Evolutionary conservation across 2,888 invertebrate species (phyloP), one percentile per base, ranked within the genome.

Genomic region (Nomada goodeniana): DNA sequence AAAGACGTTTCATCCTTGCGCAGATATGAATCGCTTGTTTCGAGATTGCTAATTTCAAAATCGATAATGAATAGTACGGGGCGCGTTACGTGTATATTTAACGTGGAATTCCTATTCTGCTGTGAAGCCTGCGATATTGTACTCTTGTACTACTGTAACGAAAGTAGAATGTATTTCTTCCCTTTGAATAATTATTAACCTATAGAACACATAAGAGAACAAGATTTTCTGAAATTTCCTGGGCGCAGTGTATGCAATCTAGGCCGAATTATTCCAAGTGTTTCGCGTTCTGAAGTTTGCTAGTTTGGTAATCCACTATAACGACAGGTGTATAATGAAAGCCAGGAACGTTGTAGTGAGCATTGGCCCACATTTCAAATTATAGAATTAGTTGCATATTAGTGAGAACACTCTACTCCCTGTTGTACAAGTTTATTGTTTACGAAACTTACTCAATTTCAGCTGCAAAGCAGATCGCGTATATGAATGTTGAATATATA

Each of bases 401-500:
- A 36, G 9, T 36, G 36, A 7, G 36, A 7, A 36, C 36, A 36
- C 36, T 36, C 36, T 36, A 36, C 7, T 36, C 5, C 7, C 7
- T 36, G 7, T 36, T 36, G 36, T 36, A 36, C 36, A 36, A 36
- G 36, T 36, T 7, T 36, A 7, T 7, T 36, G 36, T 36, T 36
- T 36, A 36, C 9, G 5, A 7, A 36, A 36, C 36, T 7, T 36
- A 36, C 5, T 36, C 36, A 36, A 36, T 36, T 36, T 36, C 36
- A 36, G 36, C 36, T 7, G 36, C 50, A 36, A 71, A 71, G 60
- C 61, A 71, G 60, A 59, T 65, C 65, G 26, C 52, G 23, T 36
- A 67, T 74, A 57, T 65, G 65, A 42, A 52, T 59, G 36, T 36
- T 42, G 55, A 60, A 59, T 29, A 71, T 36, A 29, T 23, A 50